Evolutionary conservation across 2,888 invertebrate genomes (phyloP).

Genomic region (Baronia brevicornis): DNA sequence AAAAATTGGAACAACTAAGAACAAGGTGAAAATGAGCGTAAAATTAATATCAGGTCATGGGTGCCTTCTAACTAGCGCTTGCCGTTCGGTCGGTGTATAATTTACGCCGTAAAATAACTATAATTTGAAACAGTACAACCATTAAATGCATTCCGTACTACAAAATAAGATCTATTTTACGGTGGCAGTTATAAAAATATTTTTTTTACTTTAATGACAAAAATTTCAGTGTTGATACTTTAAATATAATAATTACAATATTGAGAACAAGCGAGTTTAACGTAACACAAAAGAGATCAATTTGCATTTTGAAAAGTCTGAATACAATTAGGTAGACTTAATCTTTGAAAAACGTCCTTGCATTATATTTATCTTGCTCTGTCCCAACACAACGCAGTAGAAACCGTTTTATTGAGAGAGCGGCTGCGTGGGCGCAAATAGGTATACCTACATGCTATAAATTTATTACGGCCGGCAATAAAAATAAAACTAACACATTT

Average conservation of each 20-base stretch:
- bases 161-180: constrained; percentile 8
- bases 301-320: constrained; percentile 12
- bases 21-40: constrained; percentile 53
- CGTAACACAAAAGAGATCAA: constrained; percentile 5
- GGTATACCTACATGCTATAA: constrained; percentile 56
- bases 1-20: constrained; percentile 30
- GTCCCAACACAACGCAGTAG: constrained; percentile 35
- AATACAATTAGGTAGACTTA: constrained; percentile 17
- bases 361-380: constrained; percentile 45
- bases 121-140: no score
- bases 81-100: constrained; percentile 28
- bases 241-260: constrained; percentile 1
- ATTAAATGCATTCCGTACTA: constrained; percentile 19
- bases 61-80: constrained; percentile 40
- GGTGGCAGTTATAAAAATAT: no score
- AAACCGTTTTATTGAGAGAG: constrained; percentile 51
- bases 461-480: constrained; percentile 63
- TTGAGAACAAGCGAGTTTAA: neutral
- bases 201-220: neutral
- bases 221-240: neutral
- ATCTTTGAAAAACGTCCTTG: constrained; percentile 33
- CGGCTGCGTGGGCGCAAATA: constrained; percentile 56
- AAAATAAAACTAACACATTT: constrained; percentile 70
- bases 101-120: constrained; percentile 29
- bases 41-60: constrained; percentile 61